A percentile compares a stretch with the other conserved stretches of the same genome.
phyloP scores from a whole-genome alignment of 2,888 invertebrate species.

The Macrostomum cliftonense region DNA sequence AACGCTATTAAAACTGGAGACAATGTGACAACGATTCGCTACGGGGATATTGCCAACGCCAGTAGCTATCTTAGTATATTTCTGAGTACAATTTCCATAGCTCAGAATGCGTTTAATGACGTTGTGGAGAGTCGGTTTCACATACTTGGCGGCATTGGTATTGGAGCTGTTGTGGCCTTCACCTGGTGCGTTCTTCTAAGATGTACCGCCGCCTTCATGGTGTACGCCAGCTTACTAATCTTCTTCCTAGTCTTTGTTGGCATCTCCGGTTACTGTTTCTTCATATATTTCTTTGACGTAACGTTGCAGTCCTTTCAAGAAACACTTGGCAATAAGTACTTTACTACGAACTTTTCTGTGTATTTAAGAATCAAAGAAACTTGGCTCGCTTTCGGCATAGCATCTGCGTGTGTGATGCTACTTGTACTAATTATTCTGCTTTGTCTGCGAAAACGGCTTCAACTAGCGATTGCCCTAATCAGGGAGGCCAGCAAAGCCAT shows the following conservation, averaged over 20 bases:
- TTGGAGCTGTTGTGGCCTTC: slow-evolving; percentile 47
- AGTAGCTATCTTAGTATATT: slow-evolving; percentile 34
- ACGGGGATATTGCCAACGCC: slow-evolving; percentile 1
- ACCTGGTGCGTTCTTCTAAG: slow-evolving; percentile 69
- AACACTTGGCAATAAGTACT: neutral
- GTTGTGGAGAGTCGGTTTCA: slow-evolving; percentile 52
- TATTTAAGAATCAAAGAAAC: slow-evolving; percentile 9
- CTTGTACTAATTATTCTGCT: slow-evolving; percentile 49
- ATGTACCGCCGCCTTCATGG: slow-evolving; percentile 65
- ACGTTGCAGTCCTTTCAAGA: neutral
- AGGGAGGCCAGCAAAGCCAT: slow-evolving; percentile 72
- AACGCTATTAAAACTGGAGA: neutral
- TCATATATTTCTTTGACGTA: neutral
- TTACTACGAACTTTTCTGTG: slow-evolving; percentile 1
- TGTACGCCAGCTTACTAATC: slow-evolving; percentile 59
- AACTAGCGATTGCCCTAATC: slow-evolving; percentile 70
- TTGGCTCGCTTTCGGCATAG: slow-evolving; percentile 32
- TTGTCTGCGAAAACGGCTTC: slow-evolving; percentile 60
- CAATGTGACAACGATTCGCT: slow-evolving; percentile 1
- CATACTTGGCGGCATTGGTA: slow-evolving; percentile 39
- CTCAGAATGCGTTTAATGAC: slow-evolving; percentile 59
- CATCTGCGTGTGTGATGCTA: slow-evolving; percentile 46
- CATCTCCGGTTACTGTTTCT: slow-evolving; percentile 6
- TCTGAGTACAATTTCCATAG: slow-evolving; percentile 45
- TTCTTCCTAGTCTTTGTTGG: slow-evolving; percentile 50